These are phyloP conservation scores for Percina caprodes DNA, from an alignment of 2,113 vertebrate species.

Conservation along the genomic window DNA sequence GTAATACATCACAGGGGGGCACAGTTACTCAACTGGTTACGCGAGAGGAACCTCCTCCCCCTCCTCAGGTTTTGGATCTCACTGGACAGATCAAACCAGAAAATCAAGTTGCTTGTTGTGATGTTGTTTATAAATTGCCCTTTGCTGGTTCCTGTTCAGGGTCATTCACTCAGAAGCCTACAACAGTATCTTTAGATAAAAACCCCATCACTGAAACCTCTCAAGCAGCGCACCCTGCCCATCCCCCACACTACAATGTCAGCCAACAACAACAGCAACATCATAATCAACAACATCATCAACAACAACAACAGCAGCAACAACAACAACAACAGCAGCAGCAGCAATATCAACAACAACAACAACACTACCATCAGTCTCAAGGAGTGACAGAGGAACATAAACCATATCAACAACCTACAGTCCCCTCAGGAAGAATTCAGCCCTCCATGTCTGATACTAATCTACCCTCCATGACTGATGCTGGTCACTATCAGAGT, in stretches of 20 bases:
- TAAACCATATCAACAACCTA: slow-evolving; percentile 83
- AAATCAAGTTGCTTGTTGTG: slow-evolving; percentile 95
- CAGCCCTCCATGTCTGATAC: slow-evolving; percentile 97
- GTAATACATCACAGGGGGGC: slow-evolving; percentile 78
- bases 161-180: slow-evolving; percentile 88
- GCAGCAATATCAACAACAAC: slow-evolving; percentile 76
- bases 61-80: slow-evolving; percentile 91
- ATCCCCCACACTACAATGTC: slow-evolving; percentile 77
- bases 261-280: slow-evolving; percentile 72
- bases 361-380: slow-evolving; percentile 39
- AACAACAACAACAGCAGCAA: slow-evolving; percentile 74
- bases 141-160: slow-evolving; percentile 93
- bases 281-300: slow-evolving; percentile 62
- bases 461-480: slow-evolving; percentile 86
- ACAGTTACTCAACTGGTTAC: slow-evolving; percentile 93
- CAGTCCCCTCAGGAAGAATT: slow-evolving; percentile 85
- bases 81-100: slow-evolving; percentile 91
- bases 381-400: slow-evolving; percentile 84
- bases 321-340: slow-evolving; percentile 53
- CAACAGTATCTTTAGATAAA: slow-evolving; percentile 86
- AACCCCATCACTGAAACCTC: slow-evolving; percentile 66
- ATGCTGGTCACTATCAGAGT: slow-evolving; percentile 88
- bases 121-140: slow-evolving; percentile 97
- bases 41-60: slow-evolving; percentile 81
- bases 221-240: slow-evolving; percentile 75